Conservation (phyloP, 2,888 invertebrate genomes). For the Lypha dubia region DNA sequence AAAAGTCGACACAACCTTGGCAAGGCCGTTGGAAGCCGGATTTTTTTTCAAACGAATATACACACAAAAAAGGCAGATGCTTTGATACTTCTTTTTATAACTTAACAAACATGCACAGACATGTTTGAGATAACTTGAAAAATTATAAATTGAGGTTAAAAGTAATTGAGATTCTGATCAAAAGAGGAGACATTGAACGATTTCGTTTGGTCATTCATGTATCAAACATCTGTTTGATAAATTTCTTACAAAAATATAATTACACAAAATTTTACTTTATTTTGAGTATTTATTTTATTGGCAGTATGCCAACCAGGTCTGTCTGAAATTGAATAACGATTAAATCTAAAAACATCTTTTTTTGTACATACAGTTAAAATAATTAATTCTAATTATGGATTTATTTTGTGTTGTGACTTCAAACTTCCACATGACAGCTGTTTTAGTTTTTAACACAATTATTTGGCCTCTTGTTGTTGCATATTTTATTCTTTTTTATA, state of each 20-base stretch:
- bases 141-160: constrained; percentile 46
- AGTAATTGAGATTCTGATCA: constrained; percentile 5
- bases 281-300: constrained; percentile 32
- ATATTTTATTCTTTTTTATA: constrained; percentile 18
- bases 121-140: constrained; percentile 35
- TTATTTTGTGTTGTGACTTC: constrained; percentile 44
- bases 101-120: constrained; percentile 36
- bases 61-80: constrained; percentile 59
- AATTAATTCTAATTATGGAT: constrained; percentile 23
- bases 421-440: constrained; percentile 66
- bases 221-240: constrained; percentile 52
- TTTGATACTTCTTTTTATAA: constrained; percentile 7
- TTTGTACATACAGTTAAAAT: neutral
- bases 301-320: neutral
- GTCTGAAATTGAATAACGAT: neutral
- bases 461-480: constrained; percentile 3
- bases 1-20: constrained; percentile 83
- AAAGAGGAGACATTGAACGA: neutral
- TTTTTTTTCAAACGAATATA: constrained; percentile 74
- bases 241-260: constrained; percentile 15
- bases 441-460: constrained; percentile 54
- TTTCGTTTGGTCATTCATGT: neutral
- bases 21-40: constrained; percentile 82
- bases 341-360: constrained; percentile 28
- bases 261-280: constrained; percentile 29